Evolutionary conservation across 1,140 invertebrate genomes (phyloP).

Genomic region (Drosophila setifemur): DNA sequence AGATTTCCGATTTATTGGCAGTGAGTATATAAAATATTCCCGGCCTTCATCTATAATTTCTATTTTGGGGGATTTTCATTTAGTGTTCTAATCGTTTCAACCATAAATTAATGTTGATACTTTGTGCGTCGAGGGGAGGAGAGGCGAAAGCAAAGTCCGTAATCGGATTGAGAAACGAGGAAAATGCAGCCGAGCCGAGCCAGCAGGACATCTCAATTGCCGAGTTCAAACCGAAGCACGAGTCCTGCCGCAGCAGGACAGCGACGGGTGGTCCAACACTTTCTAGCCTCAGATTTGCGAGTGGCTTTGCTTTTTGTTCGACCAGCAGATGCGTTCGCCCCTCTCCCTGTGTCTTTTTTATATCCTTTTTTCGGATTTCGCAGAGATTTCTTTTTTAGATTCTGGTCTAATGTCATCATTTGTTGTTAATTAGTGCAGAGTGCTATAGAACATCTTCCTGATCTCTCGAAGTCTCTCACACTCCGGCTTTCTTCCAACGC

Average conservation of each 20-base stretch:
- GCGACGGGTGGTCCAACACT: slow-evolving; percentile 76
- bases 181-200: slow-evolving; percentile 34
- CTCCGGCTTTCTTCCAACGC: not conserved
- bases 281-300: slow-evolving; percentile 56
- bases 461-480: slow-evolving; percentile 9
- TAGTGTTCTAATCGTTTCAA: slow-evolving; percentile 60
- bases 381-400: slow-evolving; percentile 16
- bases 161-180: slow-evolving; percentile 64
- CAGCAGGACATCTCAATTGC: slow-evolving; percentile 78
- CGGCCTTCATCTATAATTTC: slow-evolving; percentile 32
- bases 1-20: slow-evolving; percentile 33
- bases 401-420: slow-evolving; percentile 55
- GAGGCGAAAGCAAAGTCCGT: slow-evolving; percentile 48
- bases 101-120: slow-evolving; percentile 73
- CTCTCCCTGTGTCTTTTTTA: slow-evolving; percentile 12
- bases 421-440: slow-evolving; percentile 76
- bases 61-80: slow-evolving; percentile 44
- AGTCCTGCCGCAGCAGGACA: slow-evolving; percentile 65
- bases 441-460: slow-evolving; percentile 15
- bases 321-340: slow-evolving; percentile 51
- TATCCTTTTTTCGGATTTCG: slow-evolving; percentile 13
- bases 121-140: slow-evolving; percentile 44
- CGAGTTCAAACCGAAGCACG: slow-evolving; percentile 59
- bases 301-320: slow-evolving; percentile 35
- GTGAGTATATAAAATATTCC: slow-evolving; percentile 20